Conservation (phyloP, 35 echinoderm and acorn worm species). For the Anneissia japonica region DNA sequence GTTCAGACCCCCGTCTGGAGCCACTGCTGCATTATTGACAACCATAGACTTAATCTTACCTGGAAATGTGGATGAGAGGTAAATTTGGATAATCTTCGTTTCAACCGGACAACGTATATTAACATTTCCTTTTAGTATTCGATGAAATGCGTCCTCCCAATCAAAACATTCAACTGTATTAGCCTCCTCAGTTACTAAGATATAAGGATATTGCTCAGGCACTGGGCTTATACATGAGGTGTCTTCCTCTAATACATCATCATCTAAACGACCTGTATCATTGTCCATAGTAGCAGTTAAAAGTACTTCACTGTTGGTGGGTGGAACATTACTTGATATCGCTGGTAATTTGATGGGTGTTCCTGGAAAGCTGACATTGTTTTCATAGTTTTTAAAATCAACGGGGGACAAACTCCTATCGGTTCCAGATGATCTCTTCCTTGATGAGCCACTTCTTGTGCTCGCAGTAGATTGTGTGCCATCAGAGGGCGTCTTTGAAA, state of each 20-base stretch:
- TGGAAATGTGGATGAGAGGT: constrained; percentile 50
- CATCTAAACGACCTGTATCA: neutral
- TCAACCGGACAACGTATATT: constrained; percentile 22
- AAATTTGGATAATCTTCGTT: constrained; percentile 43
- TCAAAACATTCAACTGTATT: neutral
- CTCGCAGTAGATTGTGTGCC: neutral
- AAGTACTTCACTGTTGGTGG: neutral
- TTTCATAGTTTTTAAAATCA: neutral
- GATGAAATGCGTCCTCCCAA: constrained; percentile 9
- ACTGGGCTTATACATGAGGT: constrained; percentile 37
- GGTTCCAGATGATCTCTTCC: neutral
- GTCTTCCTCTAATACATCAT: neutral
- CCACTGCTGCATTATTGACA: no score
- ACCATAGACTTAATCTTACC: constrained; percentile 32
- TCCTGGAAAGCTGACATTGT: neutral
- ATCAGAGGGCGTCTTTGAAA: neutral
- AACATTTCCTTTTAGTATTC: constrained; percentile 40
- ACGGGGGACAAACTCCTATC: neutral
- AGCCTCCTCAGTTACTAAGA: neutral
- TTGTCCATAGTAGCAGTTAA: neutral
- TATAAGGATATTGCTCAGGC: constrained; percentile 28
- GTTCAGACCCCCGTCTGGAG: no score
- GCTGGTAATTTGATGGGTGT: neutral
- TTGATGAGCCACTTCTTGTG: neutral
- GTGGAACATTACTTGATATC: neutral